Evolutionary conservation across 2,797 vertebrate species (phyloP).

Genomic region (Triplophysa yarkandensis): DNA sequence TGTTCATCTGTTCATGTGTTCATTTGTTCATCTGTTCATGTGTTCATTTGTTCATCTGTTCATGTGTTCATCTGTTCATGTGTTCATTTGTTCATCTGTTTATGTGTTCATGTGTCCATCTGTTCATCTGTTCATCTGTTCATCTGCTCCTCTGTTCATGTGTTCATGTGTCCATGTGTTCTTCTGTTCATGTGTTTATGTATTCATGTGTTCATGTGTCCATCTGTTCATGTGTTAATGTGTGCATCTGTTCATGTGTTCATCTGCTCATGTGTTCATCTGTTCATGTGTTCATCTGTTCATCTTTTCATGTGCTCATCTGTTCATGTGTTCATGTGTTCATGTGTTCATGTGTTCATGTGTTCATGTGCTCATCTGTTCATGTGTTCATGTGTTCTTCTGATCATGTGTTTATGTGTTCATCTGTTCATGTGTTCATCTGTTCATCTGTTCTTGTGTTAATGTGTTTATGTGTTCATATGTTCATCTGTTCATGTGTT

Average conservation of each 20-base stretch:
- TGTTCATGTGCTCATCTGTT: not conserved
- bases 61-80: constrained; percentile 54
- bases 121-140: not conserved
- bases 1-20: constrained; percentile 28
- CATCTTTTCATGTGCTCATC: not conserved
- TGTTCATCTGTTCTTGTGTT: not conserved
- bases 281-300: constrained; percentile 73
- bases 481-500: not conserved
- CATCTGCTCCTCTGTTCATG: not conserved
- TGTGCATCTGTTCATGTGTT: constrained; percentile 69
- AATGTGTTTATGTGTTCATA: not conserved
- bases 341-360: not conserved
- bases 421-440: not conserved
- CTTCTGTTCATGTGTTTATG: not conserved
- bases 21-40: not conserved
- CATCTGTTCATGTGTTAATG: not conserved
- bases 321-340: not conserved
- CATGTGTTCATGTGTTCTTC: not conserved
- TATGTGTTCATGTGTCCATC: constrained; percentile 69
- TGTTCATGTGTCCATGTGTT: not conserved
- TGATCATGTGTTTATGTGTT: not conserved
- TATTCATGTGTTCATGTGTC: not conserved
- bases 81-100: not conserved
- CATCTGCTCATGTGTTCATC: not conserved
- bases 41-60: constrained; percentile 70